phyloP scores from a whole-genome alignment of 2,113 vertebrate species.

The Actenoides lindsayi region DNA sequence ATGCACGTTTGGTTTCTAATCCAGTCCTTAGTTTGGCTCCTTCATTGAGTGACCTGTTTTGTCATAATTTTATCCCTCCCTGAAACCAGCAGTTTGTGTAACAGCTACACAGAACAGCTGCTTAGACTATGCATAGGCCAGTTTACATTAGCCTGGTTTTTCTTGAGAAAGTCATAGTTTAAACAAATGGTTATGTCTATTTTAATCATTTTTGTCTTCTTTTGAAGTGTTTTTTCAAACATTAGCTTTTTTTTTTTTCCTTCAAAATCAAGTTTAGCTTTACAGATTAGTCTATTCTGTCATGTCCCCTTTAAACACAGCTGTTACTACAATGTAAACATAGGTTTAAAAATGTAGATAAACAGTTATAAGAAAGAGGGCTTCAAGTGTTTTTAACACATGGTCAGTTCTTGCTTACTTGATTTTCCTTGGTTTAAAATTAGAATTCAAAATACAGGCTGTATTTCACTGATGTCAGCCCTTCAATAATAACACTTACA shows the following conservation, averaged over 20 bases:
- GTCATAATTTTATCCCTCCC: conserved; percentile 47
- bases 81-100: conserved; percentile 34
- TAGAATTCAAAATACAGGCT: conserved; percentile 72
- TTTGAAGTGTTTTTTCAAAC: conserved; percentile 83
- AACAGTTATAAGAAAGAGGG: conserved; percentile 77
- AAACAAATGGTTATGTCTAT: conserved; percentile 86
- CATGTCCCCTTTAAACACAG: conserved; percentile 83
- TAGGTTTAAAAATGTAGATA: conserved; percentile 78
- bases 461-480: conserved; percentile 73
- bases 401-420: conserved; percentile 75
- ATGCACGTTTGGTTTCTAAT: not conserved
- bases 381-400: conserved; percentile 81
- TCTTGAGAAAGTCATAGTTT: conserved; percentile 83
- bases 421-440: conserved; percentile 72
- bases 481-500: conserved; percentile 8
- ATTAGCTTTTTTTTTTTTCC: conserved; percentile 53
- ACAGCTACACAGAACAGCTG: conserved; percentile 77
- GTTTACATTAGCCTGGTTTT: conserved; percentile 82
- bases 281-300: conserved; percentile 82
- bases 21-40: conserved; percentile 12
- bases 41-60: conserved; percentile 60
- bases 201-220: conserved; percentile 85
- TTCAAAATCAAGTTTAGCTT: conserved; percentile 79
- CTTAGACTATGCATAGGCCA: conserved; percentile 62
- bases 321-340: conserved; percentile 82